phyloP scores from a whole-genome alignment of 2,797 vertebrate genomes.

The Limosa lapponica region DNA sequence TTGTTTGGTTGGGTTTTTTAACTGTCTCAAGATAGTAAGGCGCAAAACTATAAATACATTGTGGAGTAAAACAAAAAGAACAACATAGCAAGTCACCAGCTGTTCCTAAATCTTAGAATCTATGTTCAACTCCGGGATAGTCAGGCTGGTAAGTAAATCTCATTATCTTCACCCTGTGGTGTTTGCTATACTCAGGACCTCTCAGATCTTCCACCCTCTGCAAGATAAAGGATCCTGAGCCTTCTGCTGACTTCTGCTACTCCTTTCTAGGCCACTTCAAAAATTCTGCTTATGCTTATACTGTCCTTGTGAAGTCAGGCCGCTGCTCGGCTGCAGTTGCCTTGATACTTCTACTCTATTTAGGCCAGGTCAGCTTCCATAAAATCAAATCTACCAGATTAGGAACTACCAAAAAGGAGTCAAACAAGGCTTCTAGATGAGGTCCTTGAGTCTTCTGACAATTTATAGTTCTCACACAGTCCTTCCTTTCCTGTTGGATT shows the following conservation, averaged over 20 bases:
- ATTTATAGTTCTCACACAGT: not conserved
- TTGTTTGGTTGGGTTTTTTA: not conserved
- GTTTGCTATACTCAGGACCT: not conserved
- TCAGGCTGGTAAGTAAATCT: not conserved
- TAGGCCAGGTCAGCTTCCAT: not conserved
- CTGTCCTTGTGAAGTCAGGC: not conserved
- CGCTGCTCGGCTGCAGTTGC: not conserved
- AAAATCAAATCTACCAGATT: not conserved
- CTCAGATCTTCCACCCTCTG: not conserved
- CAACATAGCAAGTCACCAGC: not conserved
- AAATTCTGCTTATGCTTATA: not conserved
- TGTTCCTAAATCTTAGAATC: not conserved
- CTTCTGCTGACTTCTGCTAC: not conserved
- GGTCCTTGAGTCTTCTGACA: not conserved
- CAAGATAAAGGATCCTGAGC: not conserved
- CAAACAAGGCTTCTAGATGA: not conserved
- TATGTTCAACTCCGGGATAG: not conserved
- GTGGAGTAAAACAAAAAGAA: not conserved
- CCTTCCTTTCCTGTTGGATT: not conserved
- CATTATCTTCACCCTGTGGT: not conserved
- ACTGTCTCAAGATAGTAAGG: not conserved
- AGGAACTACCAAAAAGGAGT: not conserved
- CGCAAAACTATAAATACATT: not conserved
- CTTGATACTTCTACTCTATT: not conserved
- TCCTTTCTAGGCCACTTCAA: not conserved